A percentile compares a stretch with the other conserved stretches of the same genome.
These are phyloP conservation scores for Galerucella calmariensis DNA, from an alignment of 2,888 invertebrate species.

Conservation along the genomic window DNA sequence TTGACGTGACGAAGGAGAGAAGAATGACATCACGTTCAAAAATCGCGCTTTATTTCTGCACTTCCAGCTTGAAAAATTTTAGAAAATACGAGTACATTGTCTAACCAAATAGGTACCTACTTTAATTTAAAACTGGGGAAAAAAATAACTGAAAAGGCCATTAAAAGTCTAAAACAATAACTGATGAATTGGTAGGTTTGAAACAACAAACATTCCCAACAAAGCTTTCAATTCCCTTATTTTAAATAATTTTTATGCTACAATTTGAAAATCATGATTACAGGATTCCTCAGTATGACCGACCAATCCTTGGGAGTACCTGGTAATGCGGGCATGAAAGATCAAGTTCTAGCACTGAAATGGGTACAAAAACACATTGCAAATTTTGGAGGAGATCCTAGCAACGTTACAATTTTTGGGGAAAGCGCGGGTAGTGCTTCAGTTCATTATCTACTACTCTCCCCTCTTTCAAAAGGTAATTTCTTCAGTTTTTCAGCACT, in stretches of 20 bases:
- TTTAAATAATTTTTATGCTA: neutral
- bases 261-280: constrained; percentile 32
- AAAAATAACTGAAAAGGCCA: too few relatives aligned
- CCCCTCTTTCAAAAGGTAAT: constrained; percentile 63
- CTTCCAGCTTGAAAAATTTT: too few relatives aligned
- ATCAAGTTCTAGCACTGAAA: constrained; percentile 66
- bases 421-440: constrained; percentile 68
- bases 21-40: too few relatives aligned
- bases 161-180: too few relatives aligned
- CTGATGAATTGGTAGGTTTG: too few relatives aligned
- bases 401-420: constrained; percentile 69
- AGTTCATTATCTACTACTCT: constrained; percentile 66
- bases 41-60: too few relatives aligned
- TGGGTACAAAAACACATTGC: constrained; percentile 68
- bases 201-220: too few relatives aligned
- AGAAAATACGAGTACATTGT: too few relatives aligned
- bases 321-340: constrained; percentile 69
- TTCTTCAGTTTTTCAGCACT: neutral
- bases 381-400: constrained; percentile 67
- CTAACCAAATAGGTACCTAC: too few relatives aligned
- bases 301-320: constrained; percentile 66
- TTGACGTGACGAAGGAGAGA: too few relatives aligned
- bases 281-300: constrained; percentile 67
- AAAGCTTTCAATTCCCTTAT: neutral
- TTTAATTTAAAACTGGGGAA: too few relatives aligned